Evolutionary conservation across 2,888 invertebrate species (phyloP).

Genomic region (Drosophila atroscutellata): DNA sequence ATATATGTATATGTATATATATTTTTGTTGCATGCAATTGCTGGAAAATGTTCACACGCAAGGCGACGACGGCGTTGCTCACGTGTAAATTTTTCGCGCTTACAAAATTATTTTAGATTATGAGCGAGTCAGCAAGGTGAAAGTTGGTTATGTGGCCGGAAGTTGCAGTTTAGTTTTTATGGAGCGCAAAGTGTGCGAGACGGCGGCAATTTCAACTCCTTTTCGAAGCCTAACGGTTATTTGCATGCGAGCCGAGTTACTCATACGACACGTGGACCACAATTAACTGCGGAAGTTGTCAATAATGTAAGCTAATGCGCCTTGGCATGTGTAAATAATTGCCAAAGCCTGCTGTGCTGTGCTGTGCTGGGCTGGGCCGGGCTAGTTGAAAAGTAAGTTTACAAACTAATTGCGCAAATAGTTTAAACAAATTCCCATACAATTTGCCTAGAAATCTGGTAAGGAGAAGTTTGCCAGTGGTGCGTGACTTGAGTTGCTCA

Average conservation of each 20-base stretch:
- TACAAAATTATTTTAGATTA: constrained; percentile 80
- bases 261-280: constrained; percentile 62
- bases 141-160: constrained; percentile 44
- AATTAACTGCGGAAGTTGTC: constrained; percentile 49
- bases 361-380: background rate
- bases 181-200: constrained; percentile 57
- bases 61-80: constrained; percentile 50
- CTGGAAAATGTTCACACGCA: constrained; percentile 76
- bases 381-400: background rate
- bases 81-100: constrained; percentile 75
- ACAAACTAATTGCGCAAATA: constrained; percentile 5
- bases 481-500: background rate
- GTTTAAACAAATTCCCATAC: constrained; percentile 2
- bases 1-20: background rate
- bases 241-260: constrained; percentile 47
- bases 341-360: background rate
- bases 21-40: constrained; percentile 72
- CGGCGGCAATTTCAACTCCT: constrained; percentile 34
- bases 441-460: background rate
- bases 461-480: constrained; percentile 1
- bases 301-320: constrained; percentile 40
- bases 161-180: constrained; percentile 77
- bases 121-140: constrained; percentile 35
- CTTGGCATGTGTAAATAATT: constrained; percentile 41
- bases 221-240: constrained; percentile 2